These are phyloP conservation scores for Colostygia pectinataria DNA, from an alignment of 2,888 invertebrate genomes.

Conservation along the genomic window DNA sequence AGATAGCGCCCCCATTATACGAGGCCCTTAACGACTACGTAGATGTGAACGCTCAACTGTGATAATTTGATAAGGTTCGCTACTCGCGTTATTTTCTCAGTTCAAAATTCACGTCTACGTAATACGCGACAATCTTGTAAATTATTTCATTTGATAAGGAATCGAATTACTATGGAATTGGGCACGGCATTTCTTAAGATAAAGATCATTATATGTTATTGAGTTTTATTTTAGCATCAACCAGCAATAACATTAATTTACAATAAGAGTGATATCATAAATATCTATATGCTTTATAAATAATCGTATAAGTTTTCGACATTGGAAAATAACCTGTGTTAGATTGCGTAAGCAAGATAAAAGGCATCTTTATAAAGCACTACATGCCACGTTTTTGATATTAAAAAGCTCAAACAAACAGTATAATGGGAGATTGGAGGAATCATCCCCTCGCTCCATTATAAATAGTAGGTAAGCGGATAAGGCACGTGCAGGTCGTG, in stretches of 20 bases:
- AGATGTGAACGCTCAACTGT: slow-evolving; percentile 54
- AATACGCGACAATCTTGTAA: slow-evolving; percentile 12
- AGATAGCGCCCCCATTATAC: slow-evolving; percentile 69
- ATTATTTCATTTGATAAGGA: slow-evolving; percentile 10
- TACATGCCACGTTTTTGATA: slow-evolving; percentile 29
- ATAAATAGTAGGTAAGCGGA: slow-evolving; percentile 73
- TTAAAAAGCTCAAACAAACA: slow-evolving; percentile 33
- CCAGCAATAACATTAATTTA: background rate
- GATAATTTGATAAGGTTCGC: slow-evolving; percentile 66
- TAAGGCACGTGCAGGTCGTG: slow-evolving; percentile 73
- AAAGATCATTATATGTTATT: slow-evolving; percentile 8
- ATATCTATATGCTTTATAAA: too few relatives aligned
- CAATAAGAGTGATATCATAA: too few relatives aligned
- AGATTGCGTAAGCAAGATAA: slow-evolving; percentile 8
- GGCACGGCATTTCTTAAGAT: slow-evolving; percentile 1
- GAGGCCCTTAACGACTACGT: slow-evolving; percentile 62
- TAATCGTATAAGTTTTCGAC: too few relatives aligned
- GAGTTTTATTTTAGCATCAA: background rate
- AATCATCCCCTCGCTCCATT: slow-evolving; percentile 55
- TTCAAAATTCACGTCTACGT: slow-evolving; percentile 7
- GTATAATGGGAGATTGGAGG: slow-evolving; percentile 34
- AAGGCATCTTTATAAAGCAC: slow-evolving; percentile 9
- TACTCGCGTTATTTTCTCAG: slow-evolving; percentile 15
- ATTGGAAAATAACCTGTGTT: too few relatives aligned
- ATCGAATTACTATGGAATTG: slow-evolving; percentile 5